Percentiles rank a stretch among this genome's conserved stretches.
Evolutionary conservation across 2,113 vertebrate genomes (phyloP).

Genomic region (Lagopus muta): DNA sequence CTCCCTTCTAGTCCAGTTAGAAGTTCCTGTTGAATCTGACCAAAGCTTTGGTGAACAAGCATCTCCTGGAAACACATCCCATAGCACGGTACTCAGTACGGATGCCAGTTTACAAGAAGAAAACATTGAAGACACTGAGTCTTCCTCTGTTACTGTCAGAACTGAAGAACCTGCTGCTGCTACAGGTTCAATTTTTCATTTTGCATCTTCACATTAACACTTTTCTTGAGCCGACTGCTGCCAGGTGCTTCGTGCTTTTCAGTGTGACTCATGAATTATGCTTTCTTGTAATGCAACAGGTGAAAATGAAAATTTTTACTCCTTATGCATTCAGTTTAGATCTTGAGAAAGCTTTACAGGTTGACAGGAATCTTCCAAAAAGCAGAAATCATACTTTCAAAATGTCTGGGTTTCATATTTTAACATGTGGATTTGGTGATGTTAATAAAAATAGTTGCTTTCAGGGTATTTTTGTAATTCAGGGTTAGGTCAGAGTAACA

Average conservation of each 20-base stretch:
- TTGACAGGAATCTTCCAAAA: neutral
- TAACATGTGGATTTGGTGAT: neutral
- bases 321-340: neutral
- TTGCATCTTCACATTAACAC: neutral
- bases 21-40: slow-evolving; percentile 66
- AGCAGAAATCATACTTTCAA: neutral
- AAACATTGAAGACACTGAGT: slow-evolving; percentile 61
- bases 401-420: neutral
- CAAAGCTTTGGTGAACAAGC: slow-evolving; percentile 59
- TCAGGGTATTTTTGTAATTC: neutral
- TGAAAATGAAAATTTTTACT: rapidly evolving
- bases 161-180: slow-evolving; percentile 70
- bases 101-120: slow-evolving; percentile 71
- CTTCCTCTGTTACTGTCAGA: slow-evolving; percentile 45
- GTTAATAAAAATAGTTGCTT: neutral
- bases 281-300: rapidly evolving
- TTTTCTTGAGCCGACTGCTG: neutral
- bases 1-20: slow-evolving; percentile 67
- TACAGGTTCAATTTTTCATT: slow-evolving; percentile 72
- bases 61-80: slow-evolving; percentile 53
- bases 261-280: neutral
- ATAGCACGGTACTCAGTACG: slow-evolving; percentile 35
- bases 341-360: neutral
- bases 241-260: neutral
- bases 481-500: neutral